A percentile compares a stretch with the other conserved stretches of the same genome.
phyloP scores from a whole-genome alignment of 2,888 invertebrate species.

The Phengaris alcon region DNA sequence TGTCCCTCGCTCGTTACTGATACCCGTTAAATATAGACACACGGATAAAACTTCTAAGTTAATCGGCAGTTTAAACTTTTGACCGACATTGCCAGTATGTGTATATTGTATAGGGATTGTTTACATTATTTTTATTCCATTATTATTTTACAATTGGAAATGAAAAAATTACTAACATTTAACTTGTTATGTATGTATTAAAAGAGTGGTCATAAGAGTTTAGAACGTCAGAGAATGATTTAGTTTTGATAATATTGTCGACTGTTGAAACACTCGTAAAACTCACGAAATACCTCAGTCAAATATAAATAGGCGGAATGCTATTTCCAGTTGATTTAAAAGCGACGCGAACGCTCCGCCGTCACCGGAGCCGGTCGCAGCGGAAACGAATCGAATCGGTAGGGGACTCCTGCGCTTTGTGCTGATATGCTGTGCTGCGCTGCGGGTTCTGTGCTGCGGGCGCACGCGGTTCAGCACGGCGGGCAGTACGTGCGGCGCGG shows the following conservation, averaged over 20 bases:
- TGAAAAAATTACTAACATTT: not conserved
- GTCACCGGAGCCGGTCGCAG: not conserved
- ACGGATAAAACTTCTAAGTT: not conserved
- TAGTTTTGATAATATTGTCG: not conserved
- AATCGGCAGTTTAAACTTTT: not conserved
- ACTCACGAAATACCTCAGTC: constrained; percentile 13
- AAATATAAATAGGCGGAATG: not conserved
- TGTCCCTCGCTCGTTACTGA: not conserved
- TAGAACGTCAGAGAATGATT: not conserved
- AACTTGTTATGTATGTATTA: not conserved
- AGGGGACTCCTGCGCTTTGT: not conserved
- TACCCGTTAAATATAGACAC: constrained; percentile 14
- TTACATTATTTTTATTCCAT: not conserved
- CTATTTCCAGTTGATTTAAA: not conserved
- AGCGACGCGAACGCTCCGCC: not conserved
- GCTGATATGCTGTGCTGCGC: not conserved
- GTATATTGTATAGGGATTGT: too few relatives aligned
- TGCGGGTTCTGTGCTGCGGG: constrained; percentile 11
- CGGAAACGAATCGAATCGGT: not conserved
- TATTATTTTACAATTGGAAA: not conserved
- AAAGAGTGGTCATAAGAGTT: not conserved
- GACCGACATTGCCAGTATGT: not conserved
- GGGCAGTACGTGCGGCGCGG: constrained; percentile 28
- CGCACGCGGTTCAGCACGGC: not conserved
- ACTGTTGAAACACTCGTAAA: not conserved